These are phyloP conservation scores for Apaloderma vittatum DNA, from an alignment of 2,113 vertebrate genomes.

Conservation along the genomic window DNA sequence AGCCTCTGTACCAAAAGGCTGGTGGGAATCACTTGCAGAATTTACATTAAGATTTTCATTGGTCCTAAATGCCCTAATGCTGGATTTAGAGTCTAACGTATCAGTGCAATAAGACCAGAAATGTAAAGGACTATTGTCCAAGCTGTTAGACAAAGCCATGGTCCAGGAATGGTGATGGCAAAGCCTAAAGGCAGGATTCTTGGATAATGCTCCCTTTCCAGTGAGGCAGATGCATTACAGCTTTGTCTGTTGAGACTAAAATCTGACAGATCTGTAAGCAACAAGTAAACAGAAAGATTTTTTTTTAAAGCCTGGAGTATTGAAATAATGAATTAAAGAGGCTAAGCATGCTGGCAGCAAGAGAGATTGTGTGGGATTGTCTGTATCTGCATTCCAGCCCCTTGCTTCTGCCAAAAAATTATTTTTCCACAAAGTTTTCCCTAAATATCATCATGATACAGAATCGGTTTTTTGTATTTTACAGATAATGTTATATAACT, in stretches of 20 bases:
- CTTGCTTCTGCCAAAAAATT: not conserved
- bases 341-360: not conserved
- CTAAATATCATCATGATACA: not conserved
- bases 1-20: not conserved
- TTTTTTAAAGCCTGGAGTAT: not conserved
- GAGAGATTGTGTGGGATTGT: not conserved
- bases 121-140: not conserved
- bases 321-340: not conserved
- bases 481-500: not conserved
- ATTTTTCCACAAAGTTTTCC: not conserved
- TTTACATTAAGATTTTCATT: not conserved
- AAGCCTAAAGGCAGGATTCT: not conserved
- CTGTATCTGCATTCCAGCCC: not conserved
- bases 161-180: not conserved
- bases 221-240: not conserved
- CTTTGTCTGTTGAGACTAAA: not conserved
- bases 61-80: not conserved
- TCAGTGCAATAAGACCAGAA: not conserved
- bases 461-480: not conserved
- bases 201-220: not conserved
- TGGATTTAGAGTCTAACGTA: not conserved
- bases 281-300: not conserved
- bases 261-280: not conserved
- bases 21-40: not conserved
- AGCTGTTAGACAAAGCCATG: not conserved